Evolutionary conservation across 2,797 vertebrate genomes (phyloP).

Genomic region (Xenentodon cancila): DNA sequence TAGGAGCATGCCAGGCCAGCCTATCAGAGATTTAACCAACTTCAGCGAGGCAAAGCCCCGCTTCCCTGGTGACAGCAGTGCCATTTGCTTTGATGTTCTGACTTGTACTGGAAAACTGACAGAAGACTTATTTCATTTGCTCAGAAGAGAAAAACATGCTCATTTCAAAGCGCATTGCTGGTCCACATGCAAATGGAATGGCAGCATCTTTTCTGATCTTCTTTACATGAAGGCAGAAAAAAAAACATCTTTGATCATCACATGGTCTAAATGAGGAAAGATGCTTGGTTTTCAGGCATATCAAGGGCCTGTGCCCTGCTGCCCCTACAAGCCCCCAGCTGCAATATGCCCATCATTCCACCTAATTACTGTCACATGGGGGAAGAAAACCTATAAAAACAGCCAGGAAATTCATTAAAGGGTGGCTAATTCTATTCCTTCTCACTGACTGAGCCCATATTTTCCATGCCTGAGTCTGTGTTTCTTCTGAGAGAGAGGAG

Average conservation of each 20-base stretch:
- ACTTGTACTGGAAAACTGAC: constrained; percentile 78
- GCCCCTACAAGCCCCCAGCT: constrained; percentile 71
- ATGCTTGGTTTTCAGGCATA: constrained; percentile 75
- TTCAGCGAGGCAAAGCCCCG: constrained; percentile 62
- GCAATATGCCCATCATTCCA: constrained; percentile 77
- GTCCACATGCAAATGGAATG: constrained; percentile 81
- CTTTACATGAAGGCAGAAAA: constrained; percentile 73
- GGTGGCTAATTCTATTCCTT: constrained; percentile 80
- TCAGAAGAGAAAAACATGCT: constrained; percentile 77
- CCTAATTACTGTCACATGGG: constrained; percentile 80
- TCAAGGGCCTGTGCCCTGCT: constrained; percentile 73
- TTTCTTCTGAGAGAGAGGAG: constrained; percentile 64
- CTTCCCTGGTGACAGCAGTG: constrained; percentile 74
- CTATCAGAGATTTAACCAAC: constrained; percentile 68
- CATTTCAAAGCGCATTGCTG: constrained; percentile 78
- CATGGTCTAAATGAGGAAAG: constrained; percentile 81
- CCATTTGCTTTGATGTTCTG: constrained; percentile 83
- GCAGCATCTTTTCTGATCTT: constrained; percentile 78
- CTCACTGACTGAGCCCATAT: constrained; percentile 78
- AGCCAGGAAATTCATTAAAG: constrained; percentile 82
- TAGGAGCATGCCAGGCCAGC: constrained; percentile 47
- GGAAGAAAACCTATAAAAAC: constrained; percentile 65
- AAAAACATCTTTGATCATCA: constrained; percentile 82
- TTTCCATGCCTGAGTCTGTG: constrained; percentile 74
- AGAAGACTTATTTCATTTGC: constrained; percentile 82